Percentiles rank a stretch among this genome's conserved stretches.
phyloP scores from a whole-genome alignment of 2,113 vertebrate genomes.

The Aleadryas rufinucha region DNA sequence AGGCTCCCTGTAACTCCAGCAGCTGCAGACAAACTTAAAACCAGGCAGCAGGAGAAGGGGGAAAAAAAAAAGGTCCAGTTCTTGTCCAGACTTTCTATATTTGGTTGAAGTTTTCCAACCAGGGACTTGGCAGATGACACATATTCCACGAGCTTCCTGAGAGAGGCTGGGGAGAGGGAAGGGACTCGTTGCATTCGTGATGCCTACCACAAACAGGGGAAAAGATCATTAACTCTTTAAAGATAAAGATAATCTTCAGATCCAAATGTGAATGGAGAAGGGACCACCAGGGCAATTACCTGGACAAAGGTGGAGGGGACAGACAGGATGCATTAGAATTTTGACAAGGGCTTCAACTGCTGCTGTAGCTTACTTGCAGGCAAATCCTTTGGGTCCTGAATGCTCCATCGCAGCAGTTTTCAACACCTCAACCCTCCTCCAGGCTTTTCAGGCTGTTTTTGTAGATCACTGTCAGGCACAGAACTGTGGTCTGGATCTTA shows the following conservation, averaged over 20 bases:
- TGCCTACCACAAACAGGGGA: neutral
- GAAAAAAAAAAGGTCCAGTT: neutral
- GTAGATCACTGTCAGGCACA: neutral
- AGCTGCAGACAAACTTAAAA: conserved; percentile 43
- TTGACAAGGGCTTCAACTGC: neutral
- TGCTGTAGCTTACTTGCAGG: neutral
- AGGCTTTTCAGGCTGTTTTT: neutral
- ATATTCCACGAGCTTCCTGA: conserved; percentile 8
- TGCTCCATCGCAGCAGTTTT: neutral
- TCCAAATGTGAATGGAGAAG: neutral
- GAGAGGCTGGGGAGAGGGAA: neutral
- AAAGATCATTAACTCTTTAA: neutral
- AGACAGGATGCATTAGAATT: neutral
- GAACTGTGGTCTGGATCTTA: neutral
- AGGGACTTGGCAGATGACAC: neutral
- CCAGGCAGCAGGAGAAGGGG: neutral
- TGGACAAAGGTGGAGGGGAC: neutral
- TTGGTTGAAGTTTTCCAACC: conserved; percentile 41
- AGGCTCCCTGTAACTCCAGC: conserved; percentile 23
- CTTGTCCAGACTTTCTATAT: conserved; percentile 52
- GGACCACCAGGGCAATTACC: neutral
- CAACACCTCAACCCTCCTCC: neutral
- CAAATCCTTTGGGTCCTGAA: neutral
- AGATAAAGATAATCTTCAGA: neutral
- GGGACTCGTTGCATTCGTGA: neutral